A percentile compares a stretch with the other conserved stretches of the same genome.
phyloP scores from a whole-genome alignment of 1,140 invertebrate genomes.

The Sitobion miscanthi region DNA sequence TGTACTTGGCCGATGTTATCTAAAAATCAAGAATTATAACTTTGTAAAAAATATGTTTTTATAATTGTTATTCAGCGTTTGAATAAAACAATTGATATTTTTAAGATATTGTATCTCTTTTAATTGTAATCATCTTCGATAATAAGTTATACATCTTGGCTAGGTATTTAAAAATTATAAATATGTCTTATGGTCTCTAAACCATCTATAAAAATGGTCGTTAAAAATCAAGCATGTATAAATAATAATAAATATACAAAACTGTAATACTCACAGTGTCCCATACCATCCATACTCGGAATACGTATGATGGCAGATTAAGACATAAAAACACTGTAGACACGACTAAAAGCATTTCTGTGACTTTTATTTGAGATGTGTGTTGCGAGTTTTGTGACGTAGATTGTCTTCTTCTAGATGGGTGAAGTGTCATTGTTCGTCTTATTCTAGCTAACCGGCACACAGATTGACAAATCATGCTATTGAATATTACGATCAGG shows the following conservation, averaged over 20 bases:
- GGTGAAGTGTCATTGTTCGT: slow-evolving; percentile 64
- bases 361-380: slow-evolving; percentile 73
- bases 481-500: slow-evolving; percentile 75
- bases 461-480: slow-evolving; percentile 72
- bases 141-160: neutral
- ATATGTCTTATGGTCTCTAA: neutral
- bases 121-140: neutral
- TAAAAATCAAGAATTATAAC: neutral
- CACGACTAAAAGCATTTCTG: slow-evolving; percentile 81
- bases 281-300: slow-evolving; percentile 68
- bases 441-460: slow-evolving; percentile 68
- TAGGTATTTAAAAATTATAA: neutral
- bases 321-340: slow-evolving; percentile 80
- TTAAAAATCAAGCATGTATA: neutral
- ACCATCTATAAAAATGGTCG: neutral
- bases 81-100: neutral
- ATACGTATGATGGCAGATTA: slow-evolving; percentile 77
- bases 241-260: neutral
- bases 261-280: slow-evolving; percentile 66
- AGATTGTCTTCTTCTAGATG: slow-evolving; percentile 47
- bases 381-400: slow-evolving; percentile 57
- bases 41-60: neutral
- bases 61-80: no score
- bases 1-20: slow-evolving; percentile 61
- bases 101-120: neutral